Conservation (phyloP, 2,797 vertebrate genomes). For the Philypnodon macrostomus region DNA sequence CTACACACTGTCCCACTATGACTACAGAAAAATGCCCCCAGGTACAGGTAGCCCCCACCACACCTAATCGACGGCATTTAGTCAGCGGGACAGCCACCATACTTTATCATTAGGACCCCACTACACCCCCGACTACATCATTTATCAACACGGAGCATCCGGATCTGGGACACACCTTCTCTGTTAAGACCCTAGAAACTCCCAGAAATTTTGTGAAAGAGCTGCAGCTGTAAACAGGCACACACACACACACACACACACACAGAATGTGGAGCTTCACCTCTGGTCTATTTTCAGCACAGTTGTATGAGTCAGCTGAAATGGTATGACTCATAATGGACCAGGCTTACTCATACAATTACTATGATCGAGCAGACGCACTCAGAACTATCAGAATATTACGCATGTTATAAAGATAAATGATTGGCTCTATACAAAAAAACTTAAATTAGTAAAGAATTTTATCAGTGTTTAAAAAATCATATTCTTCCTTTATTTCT, state of each 20-base stretch:
- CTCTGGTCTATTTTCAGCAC: constrained; percentile 31
- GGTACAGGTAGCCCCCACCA: constrained; percentile 18
- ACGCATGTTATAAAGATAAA: not conserved
- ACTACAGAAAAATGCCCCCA: constrained; percentile 4
- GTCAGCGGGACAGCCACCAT: constrained; percentile 22
- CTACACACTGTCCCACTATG: not conserved
- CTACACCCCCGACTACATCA: constrained; percentile 29
- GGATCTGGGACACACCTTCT: constrained; percentile 43
- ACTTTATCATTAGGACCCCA: constrained; percentile 44
- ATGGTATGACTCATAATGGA: constrained; percentile 27
- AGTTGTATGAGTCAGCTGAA: constrained; percentile 35
- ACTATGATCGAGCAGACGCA: not conserved
- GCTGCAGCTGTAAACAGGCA: not conserved
- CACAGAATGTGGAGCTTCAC: constrained; percentile 5
- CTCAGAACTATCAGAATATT: not conserved
- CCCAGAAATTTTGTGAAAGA: constrained; percentile 12
- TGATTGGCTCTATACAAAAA: too few species aligned
- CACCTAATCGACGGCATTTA: constrained; percentile 38
- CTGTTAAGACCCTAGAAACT: constrained; percentile 18
- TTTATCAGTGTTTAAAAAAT: too few species aligned
- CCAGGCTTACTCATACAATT: constrained; percentile 7
- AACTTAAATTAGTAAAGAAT: too few species aligned
- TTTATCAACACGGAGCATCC: constrained; percentile 47
- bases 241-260: constrained; percentile 5
- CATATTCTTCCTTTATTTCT: too few species aligned